Conservation (phyloP, 2,888 invertebrate species). For the Sycophila texana region DNA sequence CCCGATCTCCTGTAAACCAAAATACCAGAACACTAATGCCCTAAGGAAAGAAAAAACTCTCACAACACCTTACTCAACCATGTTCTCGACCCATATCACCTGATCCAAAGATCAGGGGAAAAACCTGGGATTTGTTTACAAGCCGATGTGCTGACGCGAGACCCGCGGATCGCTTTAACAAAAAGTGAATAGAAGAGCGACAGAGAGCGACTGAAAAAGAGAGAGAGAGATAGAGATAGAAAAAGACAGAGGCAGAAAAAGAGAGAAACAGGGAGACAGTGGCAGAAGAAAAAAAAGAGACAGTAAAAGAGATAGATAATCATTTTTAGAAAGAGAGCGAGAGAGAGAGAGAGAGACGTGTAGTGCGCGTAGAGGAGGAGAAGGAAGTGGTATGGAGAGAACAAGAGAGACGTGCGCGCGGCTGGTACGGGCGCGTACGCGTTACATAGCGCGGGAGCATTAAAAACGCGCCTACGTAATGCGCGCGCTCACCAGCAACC, state of each 20-base stretch:
- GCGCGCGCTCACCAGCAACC: background rate
- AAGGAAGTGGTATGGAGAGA: conserved; percentile 44
- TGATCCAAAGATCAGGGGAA: too few relatives aligned
- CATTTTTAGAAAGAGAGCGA: too few relatives aligned
- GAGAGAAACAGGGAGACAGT: background rate
- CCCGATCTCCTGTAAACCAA: too few relatives aligned
- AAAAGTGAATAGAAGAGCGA: background rate
- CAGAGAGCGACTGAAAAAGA: too few relatives aligned
- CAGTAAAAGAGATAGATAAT: too few relatives aligned
- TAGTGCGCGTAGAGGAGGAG: conserved; percentile 6
- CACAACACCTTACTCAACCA: too few relatives aligned
- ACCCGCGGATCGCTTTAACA: background rate
- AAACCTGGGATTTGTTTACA: too few relatives aligned
- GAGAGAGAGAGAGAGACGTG: background rate
- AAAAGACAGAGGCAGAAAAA: background rate
- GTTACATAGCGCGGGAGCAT: conserved; percentile 8
- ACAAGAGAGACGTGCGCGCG: conserved; percentile 51
- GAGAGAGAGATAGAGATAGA: background rate
- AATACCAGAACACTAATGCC: too few relatives aligned
- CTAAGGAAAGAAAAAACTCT: too few relatives aligned
- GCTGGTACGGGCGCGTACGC: conserved; percentile 22
- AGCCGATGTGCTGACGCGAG: too few relatives aligned
- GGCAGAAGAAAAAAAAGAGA: too few relatives aligned
- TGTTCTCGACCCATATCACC: too few relatives aligned
- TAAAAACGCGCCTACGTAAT: conserved; percentile 45